phyloP scores from a whole-genome alignment of 2,888 invertebrate genomes.

The Aphrophora alni region DNA sequence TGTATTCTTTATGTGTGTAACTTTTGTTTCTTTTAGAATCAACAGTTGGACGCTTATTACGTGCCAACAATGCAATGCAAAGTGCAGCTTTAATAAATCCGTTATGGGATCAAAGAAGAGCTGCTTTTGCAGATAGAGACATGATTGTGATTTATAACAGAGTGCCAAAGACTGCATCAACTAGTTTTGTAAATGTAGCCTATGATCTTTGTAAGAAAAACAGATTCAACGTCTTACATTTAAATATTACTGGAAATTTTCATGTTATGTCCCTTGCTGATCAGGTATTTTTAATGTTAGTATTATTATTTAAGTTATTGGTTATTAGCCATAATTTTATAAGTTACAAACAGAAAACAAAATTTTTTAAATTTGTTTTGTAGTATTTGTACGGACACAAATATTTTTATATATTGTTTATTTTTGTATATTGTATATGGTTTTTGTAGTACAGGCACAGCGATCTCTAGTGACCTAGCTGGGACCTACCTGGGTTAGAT shows the following conservation, averaged over 20 bases:
- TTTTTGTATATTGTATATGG: too few relatives aligned
- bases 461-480: too few relatives aligned
- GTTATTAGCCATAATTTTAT: neutral
- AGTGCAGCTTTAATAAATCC: slow-evolving; percentile 19
- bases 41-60: slow-evolving; percentile 54
- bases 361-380: neutral
- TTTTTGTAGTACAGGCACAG: too few relatives aligned
- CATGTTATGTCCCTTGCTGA: slow-evolving; percentile 93
- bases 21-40: slow-evolving; percentile 57
- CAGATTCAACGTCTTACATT: slow-evolving; percentile 85
- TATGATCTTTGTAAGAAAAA: slow-evolving; percentile 85
- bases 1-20: too few relatives aligned
- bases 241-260: slow-evolving; percentile 95
- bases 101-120: slow-evolving; percentile 11
- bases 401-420: neutral
- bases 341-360: neutral
- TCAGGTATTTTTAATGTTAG: slow-evolving; percentile 64
- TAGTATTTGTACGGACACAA: neutral
- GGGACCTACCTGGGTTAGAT: too few relatives aligned
- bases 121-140: slow-evolving; percentile 59
- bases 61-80: slow-evolving; percentile 38
- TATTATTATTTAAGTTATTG: slow-evolving; percentile 12
- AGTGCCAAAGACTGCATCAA: slow-evolving; percentile 97
- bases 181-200: slow-evolving; percentile 91
- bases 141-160: slow-evolving; percentile 91